A percentile compares a stretch with the other conserved stretches of the same genome.
Conservation (phyloP, 1,140 invertebrate species). For the Lepidurus couesii region DNA sequence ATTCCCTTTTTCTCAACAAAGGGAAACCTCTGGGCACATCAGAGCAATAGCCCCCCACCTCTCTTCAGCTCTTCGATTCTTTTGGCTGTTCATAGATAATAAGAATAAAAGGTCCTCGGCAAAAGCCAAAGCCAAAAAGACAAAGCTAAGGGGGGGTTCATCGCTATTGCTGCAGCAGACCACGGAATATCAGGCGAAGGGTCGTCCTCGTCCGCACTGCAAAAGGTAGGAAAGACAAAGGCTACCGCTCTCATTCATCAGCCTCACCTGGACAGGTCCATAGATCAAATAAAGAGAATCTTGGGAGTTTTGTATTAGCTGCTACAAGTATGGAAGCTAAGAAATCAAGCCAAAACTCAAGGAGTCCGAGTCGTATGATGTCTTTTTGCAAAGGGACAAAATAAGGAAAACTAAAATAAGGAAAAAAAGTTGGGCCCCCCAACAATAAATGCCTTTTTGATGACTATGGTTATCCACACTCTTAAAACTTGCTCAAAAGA, state of each 20-base stretch:
- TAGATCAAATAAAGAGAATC: slow-evolving; percentile 20
- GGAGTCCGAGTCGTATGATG: no score
- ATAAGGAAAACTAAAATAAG: background rate
- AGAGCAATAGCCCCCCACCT: background rate
- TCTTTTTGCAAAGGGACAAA: background rate
- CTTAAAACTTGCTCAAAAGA: no score
- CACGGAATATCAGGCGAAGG: slow-evolving; percentile 1
- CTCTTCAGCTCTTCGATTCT: background rate
- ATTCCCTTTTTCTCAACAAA: background rate
- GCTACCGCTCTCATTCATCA: slow-evolving; percentile 21
- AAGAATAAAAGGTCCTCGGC: slow-evolving; percentile 17
- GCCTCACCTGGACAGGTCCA: slow-evolving; percentile 16
- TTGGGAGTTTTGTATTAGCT: background rate
- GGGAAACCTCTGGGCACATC: background rate
- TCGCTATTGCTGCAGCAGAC: background rate
- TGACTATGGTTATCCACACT: no score
- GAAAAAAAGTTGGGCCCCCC: background rate
- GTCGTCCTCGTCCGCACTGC: slow-evolving; percentile 1
- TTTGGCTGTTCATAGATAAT: slow-evolving; percentile 4
- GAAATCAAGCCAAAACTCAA: no score
- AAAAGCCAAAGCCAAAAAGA: background rate
- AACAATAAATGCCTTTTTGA: no score
- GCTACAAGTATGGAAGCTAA: no score
- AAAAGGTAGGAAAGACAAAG: background rate
- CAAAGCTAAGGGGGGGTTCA: background rate